Evolutionary conservation across 2,797 vertebrate genomes (phyloP).

Genomic region (Lagodon rhomboides): DNA sequence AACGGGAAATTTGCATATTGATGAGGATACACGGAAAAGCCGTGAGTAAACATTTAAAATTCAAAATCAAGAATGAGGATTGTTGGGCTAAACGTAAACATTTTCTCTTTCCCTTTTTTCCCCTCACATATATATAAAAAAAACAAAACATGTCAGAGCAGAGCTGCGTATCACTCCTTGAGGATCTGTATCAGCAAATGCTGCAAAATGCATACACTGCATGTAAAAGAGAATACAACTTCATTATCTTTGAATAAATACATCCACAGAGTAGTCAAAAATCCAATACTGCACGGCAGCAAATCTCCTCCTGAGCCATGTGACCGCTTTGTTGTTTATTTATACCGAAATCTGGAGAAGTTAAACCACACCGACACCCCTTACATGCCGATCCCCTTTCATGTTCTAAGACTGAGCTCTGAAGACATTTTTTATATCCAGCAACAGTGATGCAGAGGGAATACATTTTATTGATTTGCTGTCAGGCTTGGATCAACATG

Average conservation of each 20-base stretch:
- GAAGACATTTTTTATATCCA: conserved; percentile 74
- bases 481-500: conserved; percentile 73
- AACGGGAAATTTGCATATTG: conserved; percentile 53
- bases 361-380: conserved; percentile 71
- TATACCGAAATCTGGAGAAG: conserved; percentile 70
- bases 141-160: background rate
- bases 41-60: conserved; percentile 15
- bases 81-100: conserved; percentile 21
- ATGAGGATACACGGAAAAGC: conserved; percentile 48
- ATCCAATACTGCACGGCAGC: conserved; percentile 68
- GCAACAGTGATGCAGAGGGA: conserved; percentile 65
- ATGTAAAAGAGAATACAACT: conserved; percentile 44
- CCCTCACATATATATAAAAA: no score
- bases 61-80: conserved; percentile 12
- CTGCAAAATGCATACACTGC: conserved; percentile 39
- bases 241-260: conserved; percentile 73
- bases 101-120: background rate
- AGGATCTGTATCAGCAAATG: conserved; percentile 5
- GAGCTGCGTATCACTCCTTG: conserved; percentile 11
- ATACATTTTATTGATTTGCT: conserved; percentile 81
- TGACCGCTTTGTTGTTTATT: conserved; percentile 77
- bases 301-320: conserved; percentile 72
- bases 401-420: conserved; percentile 73
- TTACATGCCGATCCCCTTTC: conserved; percentile 72
- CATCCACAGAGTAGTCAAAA: conserved; percentile 51